Percentiles rank a stretch among this genome's conserved stretches.
phyloP scores from a whole-genome alignment of 2,888 invertebrate species.

The Litoditis marina region DNA sequence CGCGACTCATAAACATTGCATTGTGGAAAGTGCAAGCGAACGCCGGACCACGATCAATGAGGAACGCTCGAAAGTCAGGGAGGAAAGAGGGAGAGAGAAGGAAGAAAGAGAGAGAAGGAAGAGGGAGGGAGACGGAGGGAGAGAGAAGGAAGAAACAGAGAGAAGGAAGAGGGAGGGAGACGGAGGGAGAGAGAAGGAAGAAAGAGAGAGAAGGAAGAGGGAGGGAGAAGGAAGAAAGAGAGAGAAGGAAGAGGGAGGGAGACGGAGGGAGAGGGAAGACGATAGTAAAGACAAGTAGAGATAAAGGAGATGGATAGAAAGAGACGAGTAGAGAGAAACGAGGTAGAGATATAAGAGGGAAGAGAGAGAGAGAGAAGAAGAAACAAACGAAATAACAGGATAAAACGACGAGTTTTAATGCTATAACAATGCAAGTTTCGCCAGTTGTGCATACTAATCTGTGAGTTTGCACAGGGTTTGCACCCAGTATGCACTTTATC shows the following conservation, averaged over 20 bases:
- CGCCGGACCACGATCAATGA: neutral
- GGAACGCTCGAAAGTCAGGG: neutral
- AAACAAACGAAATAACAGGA: too few species aligned
- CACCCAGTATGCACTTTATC: too few species aligned
- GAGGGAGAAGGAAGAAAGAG: neutral
- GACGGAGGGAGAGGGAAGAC: too few species aligned
- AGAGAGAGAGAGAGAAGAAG: neutral
- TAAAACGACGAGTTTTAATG: too few species aligned
- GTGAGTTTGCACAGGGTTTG: too few species aligned
- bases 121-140: neutral
- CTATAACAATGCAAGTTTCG: too few species aligned
- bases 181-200: neutral
- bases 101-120: neutral
- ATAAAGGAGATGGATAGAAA: too few species aligned
- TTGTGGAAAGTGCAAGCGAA: constrained; percentile 7
- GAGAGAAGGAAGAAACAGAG: neutral
- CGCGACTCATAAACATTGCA: constrained; percentile 17
- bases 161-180: neutral
- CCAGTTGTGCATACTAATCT: too few species aligned
- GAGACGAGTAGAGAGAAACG: too few species aligned
- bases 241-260: too few species aligned
- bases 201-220: neutral
- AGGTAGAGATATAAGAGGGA: too few species aligned
- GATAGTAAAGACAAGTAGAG: too few species aligned
- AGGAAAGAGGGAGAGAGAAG: neutral